These are phyloP conservation scores for Coreius guichenoti DNA, from an alignment of 2,797 vertebrate genomes.

Conservation along the genomic window DNA sequence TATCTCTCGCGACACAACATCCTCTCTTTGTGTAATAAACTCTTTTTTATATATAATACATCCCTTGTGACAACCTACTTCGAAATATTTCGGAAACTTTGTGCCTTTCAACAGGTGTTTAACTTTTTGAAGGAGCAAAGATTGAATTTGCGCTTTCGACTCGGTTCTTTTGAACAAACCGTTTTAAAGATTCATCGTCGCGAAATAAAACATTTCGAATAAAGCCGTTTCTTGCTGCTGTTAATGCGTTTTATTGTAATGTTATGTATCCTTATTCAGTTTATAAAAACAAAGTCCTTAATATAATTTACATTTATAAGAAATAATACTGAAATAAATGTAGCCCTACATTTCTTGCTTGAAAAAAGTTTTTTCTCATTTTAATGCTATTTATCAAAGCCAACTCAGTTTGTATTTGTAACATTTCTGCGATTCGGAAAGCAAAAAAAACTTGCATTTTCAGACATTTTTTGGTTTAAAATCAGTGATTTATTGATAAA, in stretches of 20 bases:
- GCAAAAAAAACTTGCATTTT: background rate
- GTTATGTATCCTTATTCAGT: background rate
- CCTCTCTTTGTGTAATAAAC: background rate
- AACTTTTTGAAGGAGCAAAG: background rate
- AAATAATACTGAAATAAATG: background rate
- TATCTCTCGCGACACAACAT: slow-evolving; percentile 44
- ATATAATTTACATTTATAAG: background rate
- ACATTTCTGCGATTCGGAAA: background rate
- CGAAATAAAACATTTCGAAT: background rate
- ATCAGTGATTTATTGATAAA: background rate
- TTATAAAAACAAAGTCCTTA: background rate
- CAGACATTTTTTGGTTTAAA: background rate
- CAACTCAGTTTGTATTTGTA: background rate
- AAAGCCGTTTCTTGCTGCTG: background rate
- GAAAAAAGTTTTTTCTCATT: background rate
- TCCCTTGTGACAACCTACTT: background rate
- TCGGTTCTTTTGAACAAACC: slow-evolving; percentile 12
- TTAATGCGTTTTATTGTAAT: background rate
- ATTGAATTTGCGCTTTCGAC: background rate
- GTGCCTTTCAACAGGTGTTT: background rate
- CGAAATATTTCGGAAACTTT: background rate
- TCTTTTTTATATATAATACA: background rate
- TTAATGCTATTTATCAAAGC: background rate
- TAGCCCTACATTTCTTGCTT: background rate
- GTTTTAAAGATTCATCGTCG: background rate